These are phyloP conservation scores for Catonia carolina DNA, from an alignment of 2,888 invertebrate genomes.

Conservation along the genomic window DNA sequence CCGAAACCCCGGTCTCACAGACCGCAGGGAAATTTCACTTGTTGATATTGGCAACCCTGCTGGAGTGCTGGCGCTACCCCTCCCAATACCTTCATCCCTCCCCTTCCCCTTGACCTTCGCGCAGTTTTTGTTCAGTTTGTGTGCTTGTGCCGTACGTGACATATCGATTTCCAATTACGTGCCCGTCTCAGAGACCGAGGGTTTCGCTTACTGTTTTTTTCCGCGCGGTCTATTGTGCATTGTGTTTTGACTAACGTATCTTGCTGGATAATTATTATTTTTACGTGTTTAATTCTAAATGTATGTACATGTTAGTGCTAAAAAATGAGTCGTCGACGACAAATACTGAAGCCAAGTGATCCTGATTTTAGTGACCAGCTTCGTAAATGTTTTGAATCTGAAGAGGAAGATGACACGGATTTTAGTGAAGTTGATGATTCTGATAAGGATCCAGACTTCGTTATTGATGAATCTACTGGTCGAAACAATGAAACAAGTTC, in stretches of 20 bases:
- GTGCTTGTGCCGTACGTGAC: neutral
- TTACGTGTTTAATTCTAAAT: neutral
- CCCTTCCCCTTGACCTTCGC: neutral
- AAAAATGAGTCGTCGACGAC: neutral
- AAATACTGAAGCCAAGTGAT: neutral
- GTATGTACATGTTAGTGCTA: neutral
- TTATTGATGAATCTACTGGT: neutral
- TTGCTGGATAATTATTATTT: neutral
- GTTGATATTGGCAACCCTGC: constrained; percentile 14
- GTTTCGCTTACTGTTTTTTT: neutral
- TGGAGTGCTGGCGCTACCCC: neutral
- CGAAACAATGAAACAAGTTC: neutral
- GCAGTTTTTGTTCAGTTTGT: neutral
- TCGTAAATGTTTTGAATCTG: neutral
- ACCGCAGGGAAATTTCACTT: constrained; percentile 11
- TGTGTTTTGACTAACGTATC: neutral
- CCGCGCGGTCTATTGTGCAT: neutral
- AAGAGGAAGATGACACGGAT: neutral
- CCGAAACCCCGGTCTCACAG: constrained; percentile 15
- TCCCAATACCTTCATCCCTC: neutral
- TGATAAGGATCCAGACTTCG: neutral
- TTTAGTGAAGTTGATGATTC: neutral
- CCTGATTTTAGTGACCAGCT: neutral
- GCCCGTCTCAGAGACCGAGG: neutral
- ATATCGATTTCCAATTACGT: neutral